Evolutionary conservation across 2,113 vertebrate species (phyloP), one percentile per base, ranked within the genome.

Genomic region (Rutilus rutilus): DNA sequence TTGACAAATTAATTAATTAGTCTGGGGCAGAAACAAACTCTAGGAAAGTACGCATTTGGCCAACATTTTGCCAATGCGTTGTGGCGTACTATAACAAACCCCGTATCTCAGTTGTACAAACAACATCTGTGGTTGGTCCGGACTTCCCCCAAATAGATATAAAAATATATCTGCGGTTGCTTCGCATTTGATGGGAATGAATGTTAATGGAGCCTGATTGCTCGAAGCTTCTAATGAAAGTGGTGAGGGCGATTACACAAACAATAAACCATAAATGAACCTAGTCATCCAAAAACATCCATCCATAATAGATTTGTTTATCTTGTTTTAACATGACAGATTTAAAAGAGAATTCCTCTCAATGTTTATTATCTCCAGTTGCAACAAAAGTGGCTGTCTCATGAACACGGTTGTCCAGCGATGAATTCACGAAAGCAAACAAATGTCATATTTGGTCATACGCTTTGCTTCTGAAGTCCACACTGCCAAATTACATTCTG

Each of bases 191-290:
- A n/a, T 47, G 23, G 23, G 19, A 47, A 25, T 50, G 3, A 75
- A 27, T 7, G n/a, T 75, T 75, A 50, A 75, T 75, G 8, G 42
- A 50, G 71, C 42, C 71, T 47, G 71, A 75, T 75, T 50, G 6
- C 71, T 47, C 25, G 11, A 47, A 74, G 10, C 71, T 47, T 47
- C 71, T 74, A 74, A 47, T 74, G 71, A 74, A 74, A 74, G 71
- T 6, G 39, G 21, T 15, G 71, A 25, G 42, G 42, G 19, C 25
- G 71, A 45, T 50, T 75, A 47, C 71, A 27, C 71, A 75, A 47
- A 75, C 71, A 75, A 47, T 75, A 75, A 75, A 27, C 23, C n/a
- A 14, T 25, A 75, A 47, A 45, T 75, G 39, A 75, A 75, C 45
- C 12, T 15, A 50, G 1, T 25, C 42, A 74, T 74, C 23, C 39